Evolutionary conservation across 2,113 vertebrate species (phyloP).

Genomic region (Nicator chloris): DNA sequence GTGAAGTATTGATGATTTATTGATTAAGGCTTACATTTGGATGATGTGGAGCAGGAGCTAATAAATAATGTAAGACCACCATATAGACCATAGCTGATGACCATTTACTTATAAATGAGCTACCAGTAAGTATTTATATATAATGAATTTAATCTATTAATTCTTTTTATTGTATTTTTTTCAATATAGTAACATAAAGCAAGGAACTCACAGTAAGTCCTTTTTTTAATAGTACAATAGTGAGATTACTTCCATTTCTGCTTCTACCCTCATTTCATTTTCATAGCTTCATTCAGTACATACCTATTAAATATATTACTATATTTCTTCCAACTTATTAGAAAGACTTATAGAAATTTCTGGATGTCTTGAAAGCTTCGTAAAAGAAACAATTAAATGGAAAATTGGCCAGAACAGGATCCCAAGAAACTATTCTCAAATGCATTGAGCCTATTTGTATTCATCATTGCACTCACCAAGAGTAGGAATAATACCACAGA

Average conservation of each 20-base stretch:
- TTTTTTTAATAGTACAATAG: background rate
- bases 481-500: background rate
- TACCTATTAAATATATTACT: constrained; percentile 22
- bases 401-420: constrained; percentile 27
- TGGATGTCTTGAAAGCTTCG: background rate
- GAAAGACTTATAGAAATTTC: background rate
- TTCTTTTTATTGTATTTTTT: no score
- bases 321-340: background rate
- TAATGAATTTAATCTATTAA: background rate
- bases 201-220: background rate
- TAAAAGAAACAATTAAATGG: constrained; percentile 29
- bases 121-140: background rate
- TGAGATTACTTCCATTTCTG: background rate
- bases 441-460: background rate
- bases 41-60: background rate
- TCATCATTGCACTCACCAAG: background rate
- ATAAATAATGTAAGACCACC: constrained; percentile 9
- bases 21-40: background rate
- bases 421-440: background rate
- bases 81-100: background rate
- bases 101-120: background rate
- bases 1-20: background rate
- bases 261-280: constrained; percentile 10
- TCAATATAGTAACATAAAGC: background rate
- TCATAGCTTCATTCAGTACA: background rate